Evolutionary conservation across 2,797 vertebrate genomes (phyloP), one percentile per base, ranked within the genome.

Genomic region (Myotis daubentonii): DNA sequence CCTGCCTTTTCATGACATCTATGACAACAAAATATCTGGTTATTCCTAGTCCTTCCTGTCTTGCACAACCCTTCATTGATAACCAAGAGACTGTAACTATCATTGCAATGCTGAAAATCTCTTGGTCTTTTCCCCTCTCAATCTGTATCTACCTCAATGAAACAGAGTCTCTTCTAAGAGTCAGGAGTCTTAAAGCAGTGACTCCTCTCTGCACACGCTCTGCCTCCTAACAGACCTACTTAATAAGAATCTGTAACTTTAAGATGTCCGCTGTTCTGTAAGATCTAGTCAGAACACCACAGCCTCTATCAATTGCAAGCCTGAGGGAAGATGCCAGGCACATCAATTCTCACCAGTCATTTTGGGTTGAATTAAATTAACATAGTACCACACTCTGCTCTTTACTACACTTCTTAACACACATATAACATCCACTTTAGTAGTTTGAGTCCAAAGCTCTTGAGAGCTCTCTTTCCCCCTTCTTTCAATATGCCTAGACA

Each of bases 361-460:
- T 86, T 70, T 25, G 17, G 55, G 66, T 38, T 94, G 93, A 94
- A 87, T 79, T 85, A 96, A 93, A 83, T 75, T 78, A 91, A 81
- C 30, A 82, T 6, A 92, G 87, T 74, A 80, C 70, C 89, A 76
- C 66, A 49, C 65, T 87, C 84, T 89, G 85, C 23, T 97, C 83
- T 87, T 93, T 41, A 92, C 82, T 76, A 94, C 11, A 88, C 47
- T 80, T 80, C 41, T 76, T 55, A 93, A 88, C 81, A 94, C 49
- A 82, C 60, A 75, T 93, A 9, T 33, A 81, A 79, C 4, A 41
- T 33, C 49, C 53, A 83, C 68, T 51, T 95, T 83, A 97, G 86
- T 93, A 92, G 89, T 87, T 23, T 86, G 94, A 92, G 75, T 83
- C 68, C 79, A 94, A 86, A 92, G 86, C 49, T 95, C 92, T 93